phyloP scores from a whole-genome alignment of 2,113 vertebrate genomes.

The Todiramphus saurophagus region DNA sequence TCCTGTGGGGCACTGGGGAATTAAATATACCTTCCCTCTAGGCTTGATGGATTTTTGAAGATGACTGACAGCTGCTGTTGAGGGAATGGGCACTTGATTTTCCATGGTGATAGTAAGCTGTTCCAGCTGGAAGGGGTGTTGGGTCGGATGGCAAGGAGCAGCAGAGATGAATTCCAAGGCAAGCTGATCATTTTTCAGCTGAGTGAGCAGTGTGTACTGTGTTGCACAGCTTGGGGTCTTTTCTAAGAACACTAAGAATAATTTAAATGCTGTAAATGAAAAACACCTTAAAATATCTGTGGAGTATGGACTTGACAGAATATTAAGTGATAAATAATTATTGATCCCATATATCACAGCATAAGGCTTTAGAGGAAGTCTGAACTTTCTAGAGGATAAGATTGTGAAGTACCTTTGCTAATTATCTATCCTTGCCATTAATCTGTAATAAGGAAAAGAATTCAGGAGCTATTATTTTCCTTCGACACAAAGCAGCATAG shows the following conservation, averaged over 20 bases:
- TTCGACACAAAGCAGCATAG: neutral
- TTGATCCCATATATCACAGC: neutral
- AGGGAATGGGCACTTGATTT: slow-evolving; percentile 47
- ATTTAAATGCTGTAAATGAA: neutral
- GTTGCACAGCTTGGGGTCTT: neutral
- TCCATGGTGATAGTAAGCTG: neutral
- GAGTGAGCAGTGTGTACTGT: slow-evolving; percentile 19
- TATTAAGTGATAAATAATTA: neutral
- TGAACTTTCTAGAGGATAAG: neutral
- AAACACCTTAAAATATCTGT: neutral
- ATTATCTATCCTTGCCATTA: neutral
- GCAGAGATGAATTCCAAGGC: slow-evolving; percentile 45
- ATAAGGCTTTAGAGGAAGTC: neutral
- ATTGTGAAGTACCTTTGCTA: neutral
- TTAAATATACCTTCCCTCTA: neutral
- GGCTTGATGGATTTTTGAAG: slow-evolving; percentile 31
- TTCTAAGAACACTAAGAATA: neutral
- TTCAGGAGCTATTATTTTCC: neutral
- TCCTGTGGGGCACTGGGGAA: neutral
- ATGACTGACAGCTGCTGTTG: slow-evolving; percentile 59
- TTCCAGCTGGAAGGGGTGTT: slow-evolving; percentile 58
- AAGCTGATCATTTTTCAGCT: slow-evolving; percentile 48
- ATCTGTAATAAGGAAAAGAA: neutral
- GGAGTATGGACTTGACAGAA: neutral
- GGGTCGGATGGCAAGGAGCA: slow-evolving; percentile 39